These are phyloP conservation scores for Tympanuchus pallidicinctus DNA, from an alignment of 2,113 vertebrate genomes.

Conservation along the genomic window DNA sequence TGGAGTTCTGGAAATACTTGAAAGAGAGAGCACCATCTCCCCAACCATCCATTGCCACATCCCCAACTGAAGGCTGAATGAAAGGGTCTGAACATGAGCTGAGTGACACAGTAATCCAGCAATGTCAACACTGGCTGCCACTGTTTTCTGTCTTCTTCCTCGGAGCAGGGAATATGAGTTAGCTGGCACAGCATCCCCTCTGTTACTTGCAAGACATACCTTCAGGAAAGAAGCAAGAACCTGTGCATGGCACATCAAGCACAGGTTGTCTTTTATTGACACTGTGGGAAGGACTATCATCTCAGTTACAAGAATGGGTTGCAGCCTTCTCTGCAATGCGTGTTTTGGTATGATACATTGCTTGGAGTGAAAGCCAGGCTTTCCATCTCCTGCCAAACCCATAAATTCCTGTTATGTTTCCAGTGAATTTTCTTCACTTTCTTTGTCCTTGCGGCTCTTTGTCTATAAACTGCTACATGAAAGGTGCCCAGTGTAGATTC, in stretches of 20 bases:
- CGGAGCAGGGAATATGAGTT: not conserved
- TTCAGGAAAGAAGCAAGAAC: not conserved
- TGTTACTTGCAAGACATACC: not conserved
- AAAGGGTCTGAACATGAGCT: not conserved
- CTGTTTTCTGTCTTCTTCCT: not conserved
- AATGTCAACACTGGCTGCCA: not conserved
- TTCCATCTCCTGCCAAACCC: not conserved
- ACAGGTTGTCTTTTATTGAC: not conserved
- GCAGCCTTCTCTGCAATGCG: not conserved
- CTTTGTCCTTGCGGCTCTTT: not conserved
- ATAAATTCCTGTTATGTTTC: not conserved
- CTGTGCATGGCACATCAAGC: accelerated
- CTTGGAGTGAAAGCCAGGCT: not conserved
- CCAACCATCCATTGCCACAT: not conserved
- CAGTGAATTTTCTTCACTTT: not conserved
- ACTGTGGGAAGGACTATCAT: not conserved
- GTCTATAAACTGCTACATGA: not conserved
- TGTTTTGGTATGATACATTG: not conserved
- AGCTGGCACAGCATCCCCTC: not conserved
- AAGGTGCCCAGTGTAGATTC: not conserved
- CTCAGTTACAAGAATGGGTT: not conserved
- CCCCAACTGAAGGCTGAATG: not conserved
- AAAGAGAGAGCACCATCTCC: not conserved
- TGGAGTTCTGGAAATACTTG: not conserved
- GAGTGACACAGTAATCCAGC: not conserved